A percentile compares a stretch with the other conserved stretches of the same genome.
Evolutionary conservation across 2,888 invertebrate species (phyloP).

Genomic region (Meteorus colon): DNA sequence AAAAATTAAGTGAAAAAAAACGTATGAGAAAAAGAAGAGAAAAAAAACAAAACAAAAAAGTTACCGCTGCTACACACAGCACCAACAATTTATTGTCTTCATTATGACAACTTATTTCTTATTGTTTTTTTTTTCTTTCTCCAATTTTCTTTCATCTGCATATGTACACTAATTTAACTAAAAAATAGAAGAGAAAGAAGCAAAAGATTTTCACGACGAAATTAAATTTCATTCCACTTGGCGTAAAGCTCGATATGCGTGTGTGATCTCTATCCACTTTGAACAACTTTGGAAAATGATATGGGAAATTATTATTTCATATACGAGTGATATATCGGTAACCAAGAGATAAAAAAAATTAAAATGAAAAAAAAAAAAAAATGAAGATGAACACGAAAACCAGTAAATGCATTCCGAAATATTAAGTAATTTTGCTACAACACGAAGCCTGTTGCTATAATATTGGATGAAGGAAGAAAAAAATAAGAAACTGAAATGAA

Average conservation of each 20-base stretch:
- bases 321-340: slow-evolving; percentile 12
- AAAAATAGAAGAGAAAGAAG: neutral
- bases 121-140: slow-evolving; percentile 13
- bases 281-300: slow-evolving; percentile 26
- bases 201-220: slow-evolving; percentile 30
- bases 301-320: slow-evolving; percentile 3
- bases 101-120: slow-evolving; percentile 8
- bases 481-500: neutral
- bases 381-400: slow-evolving; percentile 25
- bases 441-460: slow-evolving; percentile 46
- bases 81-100: slow-evolving; percentile 19
- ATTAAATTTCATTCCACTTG: slow-evolving; percentile 47
- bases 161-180: neutral
- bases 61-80: slow-evolving; percentile 14
- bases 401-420: slow-evolving; percentile 52
- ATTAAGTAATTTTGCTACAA: slow-evolving; percentile 53
- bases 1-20: neutral
- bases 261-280: slow-evolving; percentile 19
- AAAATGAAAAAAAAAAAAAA: slow-evolving; percentile 1
- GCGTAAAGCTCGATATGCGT: slow-evolving; percentile 43
- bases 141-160: neutral
- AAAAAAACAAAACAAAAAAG: slow-evolving; percentile 2
- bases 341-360: slow-evolving; percentile 1
- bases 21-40: neutral
- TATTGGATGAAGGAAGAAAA: slow-evolving; percentile 29